These are phyloP conservation scores for Nothoprocta perdicaria DNA, from an alignment of 2,113 vertebrate species.

Conservation along the genomic window DNA sequence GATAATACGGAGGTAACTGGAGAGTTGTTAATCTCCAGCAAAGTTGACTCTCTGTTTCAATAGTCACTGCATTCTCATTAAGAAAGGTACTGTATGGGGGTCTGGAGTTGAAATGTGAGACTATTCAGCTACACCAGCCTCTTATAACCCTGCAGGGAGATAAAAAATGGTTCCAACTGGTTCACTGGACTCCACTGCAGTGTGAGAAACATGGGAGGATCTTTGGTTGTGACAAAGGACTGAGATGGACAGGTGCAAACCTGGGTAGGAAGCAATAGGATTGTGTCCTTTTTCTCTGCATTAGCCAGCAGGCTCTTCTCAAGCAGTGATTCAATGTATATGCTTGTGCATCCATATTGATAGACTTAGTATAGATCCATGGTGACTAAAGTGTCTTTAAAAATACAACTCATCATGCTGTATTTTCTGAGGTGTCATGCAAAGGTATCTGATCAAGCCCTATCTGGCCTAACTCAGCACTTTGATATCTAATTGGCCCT, in stretches of 20 bases:
- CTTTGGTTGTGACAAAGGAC: not conserved
- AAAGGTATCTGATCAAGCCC: not conserved
- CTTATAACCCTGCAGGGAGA: not conserved
- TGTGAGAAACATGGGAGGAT: not conserved
- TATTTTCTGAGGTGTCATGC: not conserved
- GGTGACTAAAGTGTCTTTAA: not conserved
- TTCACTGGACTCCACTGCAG: not conserved
- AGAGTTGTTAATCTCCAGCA: not conserved
- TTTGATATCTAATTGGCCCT: not conserved
- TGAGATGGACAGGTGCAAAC: not conserved
- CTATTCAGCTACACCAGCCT: not conserved
- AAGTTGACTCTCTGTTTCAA: not conserved
- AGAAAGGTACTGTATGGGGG: not conserved
- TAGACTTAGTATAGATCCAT: not conserved
- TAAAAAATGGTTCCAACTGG: not conserved
- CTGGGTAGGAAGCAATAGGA: not conserved
- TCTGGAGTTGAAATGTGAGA: not conserved
- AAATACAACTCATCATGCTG: not conserved
- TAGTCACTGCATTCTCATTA: not conserved
- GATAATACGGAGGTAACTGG: not conserved
- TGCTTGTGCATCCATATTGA: not conserved
- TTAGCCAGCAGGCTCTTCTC: not conserved
- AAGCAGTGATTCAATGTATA: not conserved
- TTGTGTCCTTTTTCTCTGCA: not conserved
- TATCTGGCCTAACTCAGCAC: not conserved